Evolutionary conservation across 2,797 vertebrate genomes (phyloP).

Genomic region (Pangasius macronema): DNA sequence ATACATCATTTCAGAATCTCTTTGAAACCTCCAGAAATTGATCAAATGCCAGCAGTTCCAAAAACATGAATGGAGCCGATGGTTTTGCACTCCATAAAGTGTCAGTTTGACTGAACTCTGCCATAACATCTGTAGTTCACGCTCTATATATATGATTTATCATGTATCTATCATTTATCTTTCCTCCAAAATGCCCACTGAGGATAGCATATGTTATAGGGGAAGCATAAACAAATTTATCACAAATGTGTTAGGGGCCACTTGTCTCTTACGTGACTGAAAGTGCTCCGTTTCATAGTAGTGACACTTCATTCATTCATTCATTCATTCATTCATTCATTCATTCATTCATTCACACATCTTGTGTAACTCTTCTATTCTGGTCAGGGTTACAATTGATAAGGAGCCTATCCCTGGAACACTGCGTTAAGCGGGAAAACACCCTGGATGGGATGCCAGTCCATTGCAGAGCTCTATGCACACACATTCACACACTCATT

Average conservation of each 20-base stretch:
- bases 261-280: neutral
- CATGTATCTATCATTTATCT: neutral
- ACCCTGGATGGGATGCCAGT: neutral
- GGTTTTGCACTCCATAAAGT: constrained; percentile 75
- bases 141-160: constrained; percentile 32
- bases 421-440: neutral
- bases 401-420: neutral
- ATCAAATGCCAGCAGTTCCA: constrained; percentile 57
- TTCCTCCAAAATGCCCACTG: neutral
- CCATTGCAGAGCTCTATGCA: neutral
- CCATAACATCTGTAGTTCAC: constrained; percentile 59
- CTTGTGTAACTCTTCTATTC: neutral
- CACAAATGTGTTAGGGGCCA: neutral
- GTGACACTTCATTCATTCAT: neutral
- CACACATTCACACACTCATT: neutral
- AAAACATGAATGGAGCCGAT: constrained; percentile 64
- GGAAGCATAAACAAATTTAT: neutral
- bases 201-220: neutral
- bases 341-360: neutral
- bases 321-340: neutral
- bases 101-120: constrained; percentile 58
- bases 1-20: constrained; percentile 53
- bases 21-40: constrained; percentile 61
- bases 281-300: neutral
- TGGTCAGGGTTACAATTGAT: neutral